Evolutionary conservation across 2,113 vertebrate species (phyloP).

Genomic region (Gambusia affinis): DNA sequence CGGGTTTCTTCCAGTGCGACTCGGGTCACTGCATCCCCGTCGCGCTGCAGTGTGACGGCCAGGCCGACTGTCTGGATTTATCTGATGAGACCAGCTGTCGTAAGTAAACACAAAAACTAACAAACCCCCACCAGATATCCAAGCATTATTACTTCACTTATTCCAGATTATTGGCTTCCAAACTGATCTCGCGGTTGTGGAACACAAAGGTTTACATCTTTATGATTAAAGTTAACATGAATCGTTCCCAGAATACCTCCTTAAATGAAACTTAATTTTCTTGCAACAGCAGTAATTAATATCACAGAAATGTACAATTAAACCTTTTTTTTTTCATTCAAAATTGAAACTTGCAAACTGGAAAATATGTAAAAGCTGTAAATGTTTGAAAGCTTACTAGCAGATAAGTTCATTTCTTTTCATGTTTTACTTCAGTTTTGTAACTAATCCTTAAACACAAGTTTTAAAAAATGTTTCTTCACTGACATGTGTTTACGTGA

Average conservation of each 20-base stretch:
- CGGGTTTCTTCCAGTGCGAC: constrained; percentile 72
- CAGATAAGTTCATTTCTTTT: background rate
- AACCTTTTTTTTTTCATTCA: no score
- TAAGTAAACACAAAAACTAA: constrained; percentile 55
- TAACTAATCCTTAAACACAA: background rate
- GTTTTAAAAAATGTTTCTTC: background rate
- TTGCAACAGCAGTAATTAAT: no score
- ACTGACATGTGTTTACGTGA: background rate
- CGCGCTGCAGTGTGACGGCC: constrained; percentile 70
- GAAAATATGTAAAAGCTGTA: no score
- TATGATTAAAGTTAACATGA: background rate
- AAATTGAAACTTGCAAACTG: no score
- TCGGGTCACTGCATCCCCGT: constrained; percentile 75
- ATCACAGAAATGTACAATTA: no score
- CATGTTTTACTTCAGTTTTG: background rate
- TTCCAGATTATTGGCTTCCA: background rate
- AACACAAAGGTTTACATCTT: background rate
- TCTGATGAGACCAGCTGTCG: constrained; percentile 77
- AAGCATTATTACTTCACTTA: background rate
- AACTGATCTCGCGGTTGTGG: background rate
- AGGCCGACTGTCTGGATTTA: constrained; percentile 71
- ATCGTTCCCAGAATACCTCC: no score
- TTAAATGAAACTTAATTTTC: no score
- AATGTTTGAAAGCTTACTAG: background rate
- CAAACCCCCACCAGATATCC: background rate